Conservation (phyloP, 2,113 vertebrate genomes). For the Cynoglossus semilaevis region DNA sequence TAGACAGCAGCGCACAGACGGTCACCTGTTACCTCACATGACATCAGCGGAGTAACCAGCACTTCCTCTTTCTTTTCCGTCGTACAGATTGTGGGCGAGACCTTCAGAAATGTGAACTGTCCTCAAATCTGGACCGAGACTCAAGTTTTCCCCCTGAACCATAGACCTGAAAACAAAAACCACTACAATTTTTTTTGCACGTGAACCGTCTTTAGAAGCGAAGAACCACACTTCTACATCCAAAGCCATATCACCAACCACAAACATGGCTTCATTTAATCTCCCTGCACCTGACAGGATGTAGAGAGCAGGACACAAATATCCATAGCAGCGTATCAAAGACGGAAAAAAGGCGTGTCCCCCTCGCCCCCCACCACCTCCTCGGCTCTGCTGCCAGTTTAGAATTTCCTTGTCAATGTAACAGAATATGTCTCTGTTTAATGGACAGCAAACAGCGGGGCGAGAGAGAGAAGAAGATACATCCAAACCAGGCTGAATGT, state of each 20-base stretch:
- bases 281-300: slow-evolving; percentile 12
- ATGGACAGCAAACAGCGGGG: slow-evolving; percentile 57
- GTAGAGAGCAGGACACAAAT: slow-evolving; percentile 8
- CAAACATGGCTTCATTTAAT: slow-evolving; percentile 10
- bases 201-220: not conserved
- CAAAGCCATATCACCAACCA: slow-evolving; percentile 2
- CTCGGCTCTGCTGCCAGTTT: slow-evolving; percentile 19
- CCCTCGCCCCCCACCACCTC: not conserved
- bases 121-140: not conserved
- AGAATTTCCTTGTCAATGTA: slow-evolving; percentile 62
- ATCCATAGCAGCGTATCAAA: slow-evolving; percentile 25
- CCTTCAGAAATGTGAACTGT: too few species aligned
- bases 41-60: too few species aligned
- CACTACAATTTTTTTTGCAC: not conserved
- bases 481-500: slow-evolving; percentile 35
- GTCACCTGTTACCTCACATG: too few species aligned
- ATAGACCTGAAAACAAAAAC: not conserved
- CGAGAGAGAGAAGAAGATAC: slow-evolving; percentile 33
- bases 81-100: too few species aligned
- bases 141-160: too few species aligned
- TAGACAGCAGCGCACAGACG: too few species aligned
- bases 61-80: too few species aligned
- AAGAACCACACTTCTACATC: not conserved
- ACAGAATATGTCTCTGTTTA: slow-evolving; percentile 61
- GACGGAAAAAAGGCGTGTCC: slow-evolving; percentile 17